Base-by-base conservation (phyloP, 2,113 vertebrate species). In the Notiomystis cincta region DNA sequence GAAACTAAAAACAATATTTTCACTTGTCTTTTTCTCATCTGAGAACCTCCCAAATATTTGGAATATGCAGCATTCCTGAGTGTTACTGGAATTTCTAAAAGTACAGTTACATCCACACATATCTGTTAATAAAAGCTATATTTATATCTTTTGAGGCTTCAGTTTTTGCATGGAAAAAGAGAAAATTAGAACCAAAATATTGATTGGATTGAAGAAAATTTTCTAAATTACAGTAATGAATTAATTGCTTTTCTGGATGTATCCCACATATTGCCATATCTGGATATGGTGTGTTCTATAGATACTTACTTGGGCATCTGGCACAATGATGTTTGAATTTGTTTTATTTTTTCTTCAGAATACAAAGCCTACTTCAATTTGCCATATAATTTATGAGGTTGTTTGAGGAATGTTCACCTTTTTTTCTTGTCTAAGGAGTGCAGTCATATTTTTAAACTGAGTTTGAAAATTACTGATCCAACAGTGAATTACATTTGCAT, bases 381-480 rank as follows among this genome's bases (percentile, higher is more conserved):
- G 13, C 28, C 37, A 35, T 51, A 27, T 83, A 42, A 47, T 11
- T 57, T 37, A 44, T 56, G 44, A 47, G 25, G 15, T 62, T 50
- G 30, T 69, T 66, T 82, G 22, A 73, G 77, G 23, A 56, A 54
- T 35, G 20, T 89, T 84, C 62, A 47, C 24, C 10, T 72, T 67
- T 58, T 58, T 60, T 44, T 21, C 56, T 81, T 95, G 30, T 77
- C 37, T 65, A 5, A 94, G 85, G 27, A 86, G 15, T 64, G 12
- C 47, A 77, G 88, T 83, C 30, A 88, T 30, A 89, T 45, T 73
- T 94, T 95, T 69, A 44, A 92, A 94, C 8, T 84, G 76, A 85
- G 45, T 96, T 91, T 92, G 33, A 88, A 96, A 91, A 95, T 92
- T 86, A 87, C 28, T 54, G 58, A 95, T 89, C 20, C 6, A 30